A percentile compares a stretch with the other conserved stretches of the same genome.
Conservation (phyloP, 2,797 vertebrate species). For the Sorex maritimensis region DNA sequence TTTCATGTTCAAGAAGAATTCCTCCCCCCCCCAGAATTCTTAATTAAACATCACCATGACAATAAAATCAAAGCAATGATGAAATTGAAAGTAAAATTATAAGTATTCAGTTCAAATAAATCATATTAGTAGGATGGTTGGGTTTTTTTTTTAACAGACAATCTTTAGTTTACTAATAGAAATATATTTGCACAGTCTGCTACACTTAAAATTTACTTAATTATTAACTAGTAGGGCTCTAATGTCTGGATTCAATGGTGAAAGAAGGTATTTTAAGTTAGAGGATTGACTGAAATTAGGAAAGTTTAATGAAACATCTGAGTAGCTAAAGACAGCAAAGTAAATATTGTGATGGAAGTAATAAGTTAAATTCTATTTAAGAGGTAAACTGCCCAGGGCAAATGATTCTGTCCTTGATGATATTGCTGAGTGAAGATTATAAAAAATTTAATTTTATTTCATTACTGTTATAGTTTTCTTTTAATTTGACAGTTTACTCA, state of each 20-base stretch:
- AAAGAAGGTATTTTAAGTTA: background rate
- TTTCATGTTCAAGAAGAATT: background rate
- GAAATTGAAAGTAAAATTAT: slow-evolving; percentile 58
- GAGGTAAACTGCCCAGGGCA: background rate
- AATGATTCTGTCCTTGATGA: background rate
- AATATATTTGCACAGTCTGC: slow-evolving; percentile 8
- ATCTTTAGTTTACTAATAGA: slow-evolving; percentile 65
- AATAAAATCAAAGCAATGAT: slow-evolving; percentile 65
- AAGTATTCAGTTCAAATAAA: slow-evolving; percentile 73
- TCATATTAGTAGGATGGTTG: slow-evolving; percentile 30
- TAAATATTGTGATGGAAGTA: background rate
- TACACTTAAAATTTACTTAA: slow-evolving; percentile 14
- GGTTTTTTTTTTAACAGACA: slow-evolving; percentile 47
- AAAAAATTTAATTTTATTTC: background rate
- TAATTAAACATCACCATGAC: slow-evolving; percentile 22
- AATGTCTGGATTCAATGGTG: background rate
- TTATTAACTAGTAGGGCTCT: background rate
- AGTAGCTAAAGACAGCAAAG: slow-evolving; percentile 11
- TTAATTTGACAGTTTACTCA: background rate
- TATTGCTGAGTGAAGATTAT: background rate
- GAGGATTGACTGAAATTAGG: background rate
- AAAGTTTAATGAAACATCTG: background rate
- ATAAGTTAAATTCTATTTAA: slow-evolving; percentile 26
- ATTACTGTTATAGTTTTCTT: background rate
- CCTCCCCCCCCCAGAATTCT: background rate